Percentiles rank a stretch among this genome's conserved stretches.
These are phyloP conservation scores for Desoria tigrina DNA, from an alignment of 2,888 invertebrate species.

Conservation along the genomic window DNA sequence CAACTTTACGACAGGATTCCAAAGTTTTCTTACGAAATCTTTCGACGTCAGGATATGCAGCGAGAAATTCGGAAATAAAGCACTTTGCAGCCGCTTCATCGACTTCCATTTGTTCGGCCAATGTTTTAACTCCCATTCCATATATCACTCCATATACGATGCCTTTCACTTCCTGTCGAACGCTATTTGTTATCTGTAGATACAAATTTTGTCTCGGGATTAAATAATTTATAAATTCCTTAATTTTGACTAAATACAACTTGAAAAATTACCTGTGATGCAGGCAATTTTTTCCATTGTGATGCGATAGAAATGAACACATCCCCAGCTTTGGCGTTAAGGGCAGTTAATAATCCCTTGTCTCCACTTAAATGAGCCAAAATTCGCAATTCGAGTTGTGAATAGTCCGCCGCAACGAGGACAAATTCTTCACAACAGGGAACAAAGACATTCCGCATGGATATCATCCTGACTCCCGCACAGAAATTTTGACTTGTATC, in stretches of 20 bases:
- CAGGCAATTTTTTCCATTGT: conserved; percentile 72
- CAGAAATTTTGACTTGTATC: background rate
- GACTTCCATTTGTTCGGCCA: conserved; percentile 77
- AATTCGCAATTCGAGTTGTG: conserved; percentile 91
- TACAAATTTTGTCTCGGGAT: too few species aligned
- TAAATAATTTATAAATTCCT: background rate
- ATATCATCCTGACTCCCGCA: conserved; percentile 54
- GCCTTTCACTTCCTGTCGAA: conserved; percentile 82
- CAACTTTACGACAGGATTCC: conserved; percentile 68
- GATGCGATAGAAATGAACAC: conserved; percentile 84
- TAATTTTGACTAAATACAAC: background rate
- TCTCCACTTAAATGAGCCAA: conserved; percentile 88
- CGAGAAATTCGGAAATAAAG: conserved; percentile 62
- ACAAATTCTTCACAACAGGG: conserved; percentile 61
- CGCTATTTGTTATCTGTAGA: conserved; percentile 27
- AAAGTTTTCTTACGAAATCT: conserved; percentile 65
- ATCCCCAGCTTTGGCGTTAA: conserved; percentile 64
- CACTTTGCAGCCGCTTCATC: conserved; percentile 75
- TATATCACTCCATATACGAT: conserved; percentile 96
- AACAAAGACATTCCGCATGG: conserved; percentile 64
- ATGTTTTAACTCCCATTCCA: conserved; percentile 84
- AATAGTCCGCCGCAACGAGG: conserved; percentile 90
- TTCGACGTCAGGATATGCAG: conserved; percentile 61
- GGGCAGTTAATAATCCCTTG: conserved; percentile 63
- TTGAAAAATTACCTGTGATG: conserved; percentile 62